Conservation (phyloP, 2,113 vertebrate genomes). For the Rhinichthys klamathensis region DNA sequence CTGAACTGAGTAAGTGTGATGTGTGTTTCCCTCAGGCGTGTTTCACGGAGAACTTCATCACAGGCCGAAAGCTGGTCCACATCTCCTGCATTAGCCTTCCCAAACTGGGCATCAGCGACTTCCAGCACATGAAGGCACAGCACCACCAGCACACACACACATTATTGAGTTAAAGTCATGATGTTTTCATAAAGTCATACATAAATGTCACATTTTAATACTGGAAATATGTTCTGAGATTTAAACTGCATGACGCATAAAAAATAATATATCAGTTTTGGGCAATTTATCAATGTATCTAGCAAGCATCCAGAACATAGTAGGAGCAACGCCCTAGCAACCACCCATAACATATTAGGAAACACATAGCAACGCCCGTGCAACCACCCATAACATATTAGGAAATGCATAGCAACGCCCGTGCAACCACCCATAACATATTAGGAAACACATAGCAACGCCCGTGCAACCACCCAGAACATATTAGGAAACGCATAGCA, state of each 20-base stretch:
- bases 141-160: too few relatives aligned
- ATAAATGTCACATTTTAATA: neutral
- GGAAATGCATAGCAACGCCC: too few relatives aligned
- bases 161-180: neutral
- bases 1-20: too few relatives aligned
- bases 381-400: too few relatives aligned
- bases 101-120: too few relatives aligned
- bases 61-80: conserved; percentile 73
- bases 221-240: neutral
- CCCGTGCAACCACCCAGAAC: too few relatives aligned
- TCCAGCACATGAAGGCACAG: too few relatives aligned
- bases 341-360: neutral
- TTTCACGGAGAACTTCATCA: conserved; percentile 85
- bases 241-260: neutral
- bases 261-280: neutral
- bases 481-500: too few relatives aligned
- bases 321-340: neutral
- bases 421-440: too few relatives aligned
- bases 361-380: neutral
- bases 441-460: too few relatives aligned
- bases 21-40: conserved; percentile 77
- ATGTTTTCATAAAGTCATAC: neutral
- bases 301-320: neutral
- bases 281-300: neutral
- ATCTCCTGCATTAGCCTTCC: too few relatives aligned